Evolutionary conservation across 1,140 invertebrate genomes (phyloP).

Genomic region (Bombyx mori): DNA sequence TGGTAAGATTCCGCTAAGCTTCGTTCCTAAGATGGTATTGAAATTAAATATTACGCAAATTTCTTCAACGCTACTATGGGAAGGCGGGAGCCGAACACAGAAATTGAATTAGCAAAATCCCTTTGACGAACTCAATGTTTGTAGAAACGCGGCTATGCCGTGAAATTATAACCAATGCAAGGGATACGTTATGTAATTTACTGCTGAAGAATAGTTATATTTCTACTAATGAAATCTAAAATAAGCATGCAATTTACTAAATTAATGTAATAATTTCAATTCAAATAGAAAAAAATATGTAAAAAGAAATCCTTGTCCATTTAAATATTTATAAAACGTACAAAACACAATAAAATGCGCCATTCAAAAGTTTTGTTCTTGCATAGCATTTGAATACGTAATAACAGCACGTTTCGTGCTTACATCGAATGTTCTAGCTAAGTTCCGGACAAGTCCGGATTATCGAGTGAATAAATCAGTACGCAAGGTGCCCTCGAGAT

Average conservation of each 20-base stretch:
- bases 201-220: too few species aligned
- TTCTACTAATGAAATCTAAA: too few species aligned
- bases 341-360: too few species aligned
- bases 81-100: constrained; percentile 30
- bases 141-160: constrained; percentile 29
- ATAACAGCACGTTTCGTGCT: constrained; percentile 23
- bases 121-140: constrained; percentile 41
- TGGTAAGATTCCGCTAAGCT: constrained; percentile 22
- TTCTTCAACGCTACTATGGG: constrained; percentile 25
- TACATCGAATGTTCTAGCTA: constrained; percentile 31
- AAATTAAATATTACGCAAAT: constrained; percentile 39
- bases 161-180: constrained; percentile 23
- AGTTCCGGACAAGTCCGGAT: constrained; percentile 38
- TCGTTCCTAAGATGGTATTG: constrained; percentile 26
- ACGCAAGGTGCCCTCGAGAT: constrained; percentile 34
- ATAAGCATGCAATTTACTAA: too few species aligned
- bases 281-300: too few species aligned
- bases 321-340: too few species aligned
- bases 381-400: constrained; percentile 2
- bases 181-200: too few species aligned
- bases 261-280: too few species aligned
- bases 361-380: too few species aligned
- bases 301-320: too few species aligned
- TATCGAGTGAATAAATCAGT: constrained; percentile 50
- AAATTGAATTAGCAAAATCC: constrained; percentile 41